Evolutionary conservation across 2,797 vertebrate genomes (phyloP), one percentile per base, ranked within the genome.

Genomic region (Labeo calbasu): DNA sequence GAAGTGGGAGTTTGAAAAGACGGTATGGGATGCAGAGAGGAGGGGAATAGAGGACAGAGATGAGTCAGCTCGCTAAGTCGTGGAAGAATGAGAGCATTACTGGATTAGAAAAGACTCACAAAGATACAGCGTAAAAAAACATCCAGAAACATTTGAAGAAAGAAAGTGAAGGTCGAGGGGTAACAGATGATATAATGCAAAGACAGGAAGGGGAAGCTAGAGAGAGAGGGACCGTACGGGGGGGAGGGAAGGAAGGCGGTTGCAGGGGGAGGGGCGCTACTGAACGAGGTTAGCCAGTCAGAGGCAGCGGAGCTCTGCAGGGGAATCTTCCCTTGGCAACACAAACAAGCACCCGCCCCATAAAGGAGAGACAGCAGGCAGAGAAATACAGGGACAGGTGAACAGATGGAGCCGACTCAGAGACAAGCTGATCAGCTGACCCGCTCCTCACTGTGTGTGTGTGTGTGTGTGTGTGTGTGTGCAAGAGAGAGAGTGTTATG

Each of bases 291-390:
- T 84, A 91, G 91, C 94, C 93, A 94, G 87, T 94, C 91, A 93
- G 89, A 92, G 90, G 85, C 84, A 65, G 77, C 87, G 81, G 80
- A 65, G 91, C 93, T 93, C 93, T 92, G 92, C 91, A 89, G 92
- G 93, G 92, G 91, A 93, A 93, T 93, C 93, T 92, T 94, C 92
- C 93, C 93, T 92, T 95, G 94, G 94, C 93, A 95, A 94, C 93
- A 94, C 91, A 92, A 93, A 90, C 88, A 92, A 92, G 91, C 19
- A 86, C 87, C 75, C 86, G 85, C 82, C 88, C 87, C 86, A 87
- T 89, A 88, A 86, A 88, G 88, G 87, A 84, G 86, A 86, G 90
- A 83, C 69, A 76, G 89, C 17, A 83, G 83, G 79, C 85, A 87
- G 85, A 86, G 90, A 79, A 86, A 84, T 61, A 78, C 83, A 85